phyloP scores from a whole-genome alignment of 1,140 invertebrate species.

The Araneus ventricosus region DNA sequence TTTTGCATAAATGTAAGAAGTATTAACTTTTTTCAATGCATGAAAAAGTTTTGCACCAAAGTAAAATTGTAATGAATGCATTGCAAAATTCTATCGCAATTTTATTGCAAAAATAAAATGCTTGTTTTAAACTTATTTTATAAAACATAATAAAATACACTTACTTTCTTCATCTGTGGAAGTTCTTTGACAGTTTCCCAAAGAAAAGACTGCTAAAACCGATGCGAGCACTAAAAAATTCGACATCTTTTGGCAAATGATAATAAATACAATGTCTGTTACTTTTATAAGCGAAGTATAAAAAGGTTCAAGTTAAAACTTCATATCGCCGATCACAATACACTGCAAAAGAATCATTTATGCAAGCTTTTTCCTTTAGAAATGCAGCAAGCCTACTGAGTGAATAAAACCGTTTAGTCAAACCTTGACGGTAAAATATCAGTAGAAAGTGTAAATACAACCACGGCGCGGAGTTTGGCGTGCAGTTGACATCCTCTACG shows the following conservation, averaged over 20 bases:
- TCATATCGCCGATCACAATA: neutral
- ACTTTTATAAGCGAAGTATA: neutral
- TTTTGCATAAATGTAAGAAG: too few species aligned
- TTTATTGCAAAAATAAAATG: too few species aligned
- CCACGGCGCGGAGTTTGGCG: neutral
- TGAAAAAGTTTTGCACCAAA: too few species aligned
- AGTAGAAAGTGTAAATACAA: neutral
- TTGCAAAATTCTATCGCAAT: too few species aligned
- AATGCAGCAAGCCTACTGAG: neutral
- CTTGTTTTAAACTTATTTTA: too few species aligned
- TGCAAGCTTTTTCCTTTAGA: neutral
- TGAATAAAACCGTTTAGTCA: neutral
- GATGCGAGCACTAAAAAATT: neutral
- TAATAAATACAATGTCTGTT: neutral
- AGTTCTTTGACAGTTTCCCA: neutral
- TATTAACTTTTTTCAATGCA: too few species aligned
- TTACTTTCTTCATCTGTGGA: neutral
- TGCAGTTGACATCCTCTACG: neutral
- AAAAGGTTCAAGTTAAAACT: neutral
- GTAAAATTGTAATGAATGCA: too few species aligned
- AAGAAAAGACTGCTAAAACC: neutral
- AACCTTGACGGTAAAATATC: slow-evolving; percentile 13
- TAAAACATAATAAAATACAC: neutral
- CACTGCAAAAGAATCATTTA: neutral
- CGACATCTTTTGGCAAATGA: neutral